Base-by-base conservation (phyloP, 1,140 invertebrate species). In the Aphaenogaster ashmeadi region DNA sequence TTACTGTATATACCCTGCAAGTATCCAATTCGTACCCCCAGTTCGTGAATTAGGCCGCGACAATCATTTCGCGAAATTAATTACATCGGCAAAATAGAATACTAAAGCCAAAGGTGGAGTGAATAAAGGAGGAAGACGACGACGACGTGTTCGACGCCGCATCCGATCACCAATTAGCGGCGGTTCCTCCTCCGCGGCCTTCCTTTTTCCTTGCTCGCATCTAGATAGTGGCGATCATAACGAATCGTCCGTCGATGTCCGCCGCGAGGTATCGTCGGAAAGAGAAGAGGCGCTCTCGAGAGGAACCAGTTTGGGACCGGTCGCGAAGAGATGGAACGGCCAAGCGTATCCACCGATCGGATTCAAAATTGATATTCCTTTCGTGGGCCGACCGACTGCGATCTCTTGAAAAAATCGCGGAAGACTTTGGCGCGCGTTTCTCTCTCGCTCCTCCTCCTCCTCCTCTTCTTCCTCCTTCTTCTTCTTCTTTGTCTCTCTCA, bases 351-450 rank as follows among this genome's bases (percentile, higher is more conserved):
- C 90, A 56, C 75, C 77, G 90, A 91, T 91, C 88, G 86, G 64
- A 89, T 91, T 91, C 90, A 91, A 91, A 91, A 91, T 91, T 91
- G 90, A 91, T 91, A 86, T 88, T 91, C 75, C 88, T 83, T 84
- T 89, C 87, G 78, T 77, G 87, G 89, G 27, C 54, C n/a, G 54
- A 58, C 36, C 86, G 47, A 58, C 64, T 56, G 50, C 47, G 72
- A 78, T 66, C 72, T 71, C 52, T 52, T 5, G 88, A 90, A 90
- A 87, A 90, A 90, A 90, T 90, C 89, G 38, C 88, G 86, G 21
- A 89, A 90, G 79, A 75, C 77, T 75, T 60, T 67, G 83, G 79
- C 36, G 50, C 47, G 33, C 71, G 60, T 21, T 58, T 72, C 60
- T 89, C 79, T 89, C 66, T 84, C 78, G 8, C 44, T 84, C 38